These are phyloP conservation scores for Colostygia pectinataria DNA, from an alignment of 2,888 invertebrate species.

Conservation along the genomic window DNA sequence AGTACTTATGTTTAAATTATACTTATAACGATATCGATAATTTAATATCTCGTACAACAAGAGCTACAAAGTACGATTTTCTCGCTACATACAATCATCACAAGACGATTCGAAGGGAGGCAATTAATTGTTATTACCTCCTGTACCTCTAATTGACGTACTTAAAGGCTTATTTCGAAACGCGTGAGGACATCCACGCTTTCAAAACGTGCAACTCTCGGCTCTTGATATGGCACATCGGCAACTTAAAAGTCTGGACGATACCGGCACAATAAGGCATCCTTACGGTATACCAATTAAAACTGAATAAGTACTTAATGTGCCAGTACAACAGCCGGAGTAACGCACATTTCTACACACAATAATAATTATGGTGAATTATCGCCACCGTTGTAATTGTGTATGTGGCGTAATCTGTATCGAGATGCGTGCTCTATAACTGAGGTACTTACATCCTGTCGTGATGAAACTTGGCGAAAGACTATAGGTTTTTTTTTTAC, in stretches of 20 bases:
- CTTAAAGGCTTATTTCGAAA: constrained; percentile 36
- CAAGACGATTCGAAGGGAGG: constrained; percentile 27
- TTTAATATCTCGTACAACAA: constrained; percentile 14
- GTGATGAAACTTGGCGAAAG: background rate
- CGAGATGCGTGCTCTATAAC: constrained; percentile 41
- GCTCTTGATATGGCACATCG: constrained; percentile 3
- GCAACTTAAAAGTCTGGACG: too few relatives aligned
- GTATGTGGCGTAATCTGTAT: constrained; percentile 51
- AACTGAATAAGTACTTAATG: background rate
- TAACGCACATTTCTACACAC: constrained; percentile 48
- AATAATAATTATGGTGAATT: constrained; percentile 66
- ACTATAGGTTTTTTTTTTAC: too few relatives aligned
- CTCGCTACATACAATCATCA: constrained; percentile 32
- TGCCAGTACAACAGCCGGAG: constrained; percentile 21
- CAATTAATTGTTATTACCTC: constrained; percentile 44
- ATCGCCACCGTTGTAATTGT: constrained; percentile 62
- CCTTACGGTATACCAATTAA: background rate
- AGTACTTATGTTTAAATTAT: too few relatives aligned
- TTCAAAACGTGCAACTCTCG: constrained; percentile 32
- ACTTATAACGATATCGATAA: constrained; percentile 13
- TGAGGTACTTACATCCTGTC: constrained; percentile 47
- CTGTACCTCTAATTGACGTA: constrained; percentile 39
- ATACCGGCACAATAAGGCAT: too few relatives aligned
- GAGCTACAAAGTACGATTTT: constrained; percentile 26
- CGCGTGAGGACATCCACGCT: constrained; percentile 36